phyloP scores from a whole-genome alignment of 2,888 invertebrate species.

The Iselma pallidipennis region DNA sequence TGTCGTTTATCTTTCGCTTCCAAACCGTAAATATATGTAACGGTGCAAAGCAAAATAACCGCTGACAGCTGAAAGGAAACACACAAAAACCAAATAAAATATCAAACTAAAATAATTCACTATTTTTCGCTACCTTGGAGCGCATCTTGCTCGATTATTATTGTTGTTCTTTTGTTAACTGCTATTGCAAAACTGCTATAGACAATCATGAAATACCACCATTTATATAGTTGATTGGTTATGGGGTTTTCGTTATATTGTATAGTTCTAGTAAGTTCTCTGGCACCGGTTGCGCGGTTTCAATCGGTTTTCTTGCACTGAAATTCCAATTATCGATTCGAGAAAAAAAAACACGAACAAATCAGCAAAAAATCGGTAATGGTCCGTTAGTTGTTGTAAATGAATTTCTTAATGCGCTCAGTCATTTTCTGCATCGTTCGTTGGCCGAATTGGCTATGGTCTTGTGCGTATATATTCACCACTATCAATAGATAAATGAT shows the following conservation, averaged over 20 bases:
- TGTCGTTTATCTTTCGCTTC: conserved; percentile 32
- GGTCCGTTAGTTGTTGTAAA: conserved; percentile 21
- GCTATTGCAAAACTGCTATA: conserved; percentile 19
- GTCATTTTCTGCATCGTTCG: conserved; percentile 7
- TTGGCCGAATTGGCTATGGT: neutral
- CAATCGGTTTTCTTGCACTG: conserved; percentile 32
- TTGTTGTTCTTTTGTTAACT: conserved; percentile 12
- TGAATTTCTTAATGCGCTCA: conserved; percentile 15
- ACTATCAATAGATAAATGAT: neutral
- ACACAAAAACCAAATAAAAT: neutral
- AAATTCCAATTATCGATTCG: conserved; percentile 28
- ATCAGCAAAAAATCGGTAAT: conserved; percentile 7
- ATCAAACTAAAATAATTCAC: neutral
- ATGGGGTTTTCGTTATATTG: conserved; percentile 33
- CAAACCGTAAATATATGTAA: conserved; percentile 30
- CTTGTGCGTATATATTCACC: neutral
- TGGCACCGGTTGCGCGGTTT: conserved; percentile 33
- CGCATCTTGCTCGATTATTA: conserved; percentile 36
- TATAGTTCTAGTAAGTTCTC: conserved; percentile 37
- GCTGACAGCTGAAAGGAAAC: conserved; percentile 23
- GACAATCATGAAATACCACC: conserved; percentile 21
- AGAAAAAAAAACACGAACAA: neutral
- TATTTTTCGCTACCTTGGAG: conserved; percentile 33
- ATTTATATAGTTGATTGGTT: conserved; percentile 39
- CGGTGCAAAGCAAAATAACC: conserved; percentile 33